Percentiles rank a stretch among this genome's conserved stretches.
Evolutionary conservation across 2,888 invertebrate genomes (phyloP).

Genomic region (Nephrotoma flavescens): DNA sequence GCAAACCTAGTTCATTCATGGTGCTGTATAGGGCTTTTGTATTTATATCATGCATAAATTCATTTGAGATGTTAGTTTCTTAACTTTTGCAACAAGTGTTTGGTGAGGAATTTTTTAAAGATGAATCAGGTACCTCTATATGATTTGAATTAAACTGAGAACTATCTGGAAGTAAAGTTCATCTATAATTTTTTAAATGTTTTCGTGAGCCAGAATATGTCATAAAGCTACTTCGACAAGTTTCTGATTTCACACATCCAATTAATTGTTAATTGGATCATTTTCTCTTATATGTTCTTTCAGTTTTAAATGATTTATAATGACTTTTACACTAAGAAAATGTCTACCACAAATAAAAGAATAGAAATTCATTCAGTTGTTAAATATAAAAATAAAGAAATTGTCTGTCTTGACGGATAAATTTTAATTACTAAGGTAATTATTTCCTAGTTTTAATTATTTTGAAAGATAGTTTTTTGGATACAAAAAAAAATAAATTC

Average conservation of each 20-base stretch:
- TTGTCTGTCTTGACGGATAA: too few relatives aligned
- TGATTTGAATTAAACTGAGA: neutral
- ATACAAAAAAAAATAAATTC: too few relatives aligned
- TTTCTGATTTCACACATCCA: neutral
- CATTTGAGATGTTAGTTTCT: neutral
- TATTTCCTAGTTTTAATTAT: too few relatives aligned
- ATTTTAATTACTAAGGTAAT: too few relatives aligned
- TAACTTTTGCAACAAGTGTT: neutral
- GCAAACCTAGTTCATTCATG: neutral
- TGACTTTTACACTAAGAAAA: neutral
- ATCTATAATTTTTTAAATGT: neutral
- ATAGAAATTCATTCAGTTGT: too few relatives aligned
- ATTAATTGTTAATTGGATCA: neutral
- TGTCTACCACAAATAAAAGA: neutral
- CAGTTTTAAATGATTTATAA: neutral
- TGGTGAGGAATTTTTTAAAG: neutral
- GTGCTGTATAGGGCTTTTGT: neutral
- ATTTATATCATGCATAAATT: neutral
- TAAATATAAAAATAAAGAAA: too few relatives aligned
- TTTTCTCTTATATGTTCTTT: neutral
- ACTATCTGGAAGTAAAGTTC: too few relatives aligned
- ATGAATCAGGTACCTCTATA: neutral
- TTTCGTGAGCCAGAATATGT: neutral
- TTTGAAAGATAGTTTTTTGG: too few relatives aligned
- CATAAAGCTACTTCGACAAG: neutral